These are phyloP conservation scores for Zapus hudsonius DNA, from an alignment of 2,113 vertebrate genomes.

Conservation along the genomic window DNA sequence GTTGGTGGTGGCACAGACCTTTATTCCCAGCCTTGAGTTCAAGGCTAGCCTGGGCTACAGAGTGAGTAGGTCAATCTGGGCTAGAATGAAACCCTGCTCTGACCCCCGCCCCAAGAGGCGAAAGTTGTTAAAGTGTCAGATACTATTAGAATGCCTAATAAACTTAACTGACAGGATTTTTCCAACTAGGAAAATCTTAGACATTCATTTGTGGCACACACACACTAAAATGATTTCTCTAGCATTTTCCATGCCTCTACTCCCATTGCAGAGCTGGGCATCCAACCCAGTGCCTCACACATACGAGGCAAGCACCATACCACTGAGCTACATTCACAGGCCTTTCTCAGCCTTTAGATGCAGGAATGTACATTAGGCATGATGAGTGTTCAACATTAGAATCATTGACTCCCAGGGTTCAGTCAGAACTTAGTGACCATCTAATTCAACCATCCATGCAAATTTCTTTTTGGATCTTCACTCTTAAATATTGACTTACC, in stretches of 20 bases:
- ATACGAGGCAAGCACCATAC: not conserved
- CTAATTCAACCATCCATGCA: not conserved
- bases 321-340: not conserved
- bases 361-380: not conserved
- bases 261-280: not conserved
- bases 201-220: not conserved
- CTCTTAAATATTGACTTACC: conserved; percentile 29
- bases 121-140: not conserved
- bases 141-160: not conserved
- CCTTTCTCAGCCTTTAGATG: not conserved
- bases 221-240: not conserved
- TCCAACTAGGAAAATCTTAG: conserved; percentile 1
- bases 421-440: not conserved
- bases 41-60: too few species aligned
- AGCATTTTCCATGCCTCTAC: not conserved
- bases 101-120: not conserved
- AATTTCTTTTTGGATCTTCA: not conserved
- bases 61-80: too few species aligned
- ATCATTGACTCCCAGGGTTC: conserved; percentile 17
- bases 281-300: not conserved
- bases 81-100: too few species aligned
- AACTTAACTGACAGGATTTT: not conserved
- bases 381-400: not conserved
- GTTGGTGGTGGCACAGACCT: too few species aligned
- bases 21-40: too few species aligned